These are phyloP conservation scores for Lepetodrilus schrolli DNA, from an alignment of 2,888 invertebrate species.

Conservation along the genomic window DNA sequence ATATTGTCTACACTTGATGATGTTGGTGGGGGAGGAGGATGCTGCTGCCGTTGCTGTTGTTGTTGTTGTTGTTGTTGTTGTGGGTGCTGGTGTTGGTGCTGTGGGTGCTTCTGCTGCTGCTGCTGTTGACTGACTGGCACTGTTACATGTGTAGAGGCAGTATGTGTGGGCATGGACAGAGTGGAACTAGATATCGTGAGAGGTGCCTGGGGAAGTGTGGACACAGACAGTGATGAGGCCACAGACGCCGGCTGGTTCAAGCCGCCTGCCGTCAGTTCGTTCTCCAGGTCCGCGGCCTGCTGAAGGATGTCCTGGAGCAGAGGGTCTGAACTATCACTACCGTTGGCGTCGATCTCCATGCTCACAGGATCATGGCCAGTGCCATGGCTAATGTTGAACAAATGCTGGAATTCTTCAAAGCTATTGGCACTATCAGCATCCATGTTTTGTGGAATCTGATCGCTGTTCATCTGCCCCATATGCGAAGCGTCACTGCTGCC, in stretches of 20 bases:
- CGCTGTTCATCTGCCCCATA: slow-evolving; percentile 35
- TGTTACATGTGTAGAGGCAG: slow-evolving; percentile 22
- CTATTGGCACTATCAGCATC: slow-evolving; percentile 2
- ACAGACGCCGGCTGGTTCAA: slow-evolving; percentile 11
- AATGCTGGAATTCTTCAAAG: slow-evolving; percentile 49
- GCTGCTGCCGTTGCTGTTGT: no score
- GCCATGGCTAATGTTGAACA: slow-evolving; percentile 39
- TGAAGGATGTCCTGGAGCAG: slow-evolving; percentile 89
- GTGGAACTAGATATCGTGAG: neutral
- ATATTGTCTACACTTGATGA: neutral
- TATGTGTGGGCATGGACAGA: neutral
- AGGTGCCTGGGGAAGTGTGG: slow-evolving; percentile 16
- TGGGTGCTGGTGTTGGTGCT: no score
- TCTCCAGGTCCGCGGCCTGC: slow-evolving; percentile 85
- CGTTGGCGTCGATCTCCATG: slow-evolving; percentile 49
- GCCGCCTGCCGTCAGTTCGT: slow-evolving; percentile 52
- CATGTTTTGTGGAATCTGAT: slow-evolving; percentile 19
- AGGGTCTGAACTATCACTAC: slow-evolving; percentile 60
- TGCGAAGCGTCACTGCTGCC: neutral
- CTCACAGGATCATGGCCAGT: slow-evolving; percentile 28
- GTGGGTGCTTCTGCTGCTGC: no score
- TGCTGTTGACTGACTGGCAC: slow-evolving; percentile 21
- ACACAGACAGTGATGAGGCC: slow-evolving; percentile 15
- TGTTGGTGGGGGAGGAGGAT: no score
- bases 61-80: no score